phyloP scores from a whole-genome alignment of 2,797 vertebrate genomes.

The Acanthurus leucopareius region DNA sequence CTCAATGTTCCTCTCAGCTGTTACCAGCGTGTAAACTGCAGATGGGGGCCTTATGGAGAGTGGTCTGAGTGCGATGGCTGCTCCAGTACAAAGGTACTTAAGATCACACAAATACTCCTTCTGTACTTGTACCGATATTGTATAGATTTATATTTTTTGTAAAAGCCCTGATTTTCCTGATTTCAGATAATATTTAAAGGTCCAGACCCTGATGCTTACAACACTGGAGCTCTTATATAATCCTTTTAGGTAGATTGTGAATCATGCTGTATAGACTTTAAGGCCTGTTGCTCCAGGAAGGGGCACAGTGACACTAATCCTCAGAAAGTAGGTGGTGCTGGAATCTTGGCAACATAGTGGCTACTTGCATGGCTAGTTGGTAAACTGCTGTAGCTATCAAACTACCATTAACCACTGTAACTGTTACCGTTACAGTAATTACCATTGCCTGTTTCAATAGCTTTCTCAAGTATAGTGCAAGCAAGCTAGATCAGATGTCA shows the following conservation, averaged over 20 bases:
- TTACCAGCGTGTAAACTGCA: slow-evolving; percentile 85
- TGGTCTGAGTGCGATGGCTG: slow-evolving; percentile 96
- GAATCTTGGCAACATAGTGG: neutral
- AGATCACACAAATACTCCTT: neutral
- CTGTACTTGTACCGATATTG: neutral
- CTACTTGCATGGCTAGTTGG: neutral
- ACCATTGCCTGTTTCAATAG: neutral
- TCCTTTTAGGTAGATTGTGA: neutral
- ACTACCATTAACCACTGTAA: neutral
- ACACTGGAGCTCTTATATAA: neutral
- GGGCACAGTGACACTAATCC: neutral
- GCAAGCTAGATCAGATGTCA: neutral
- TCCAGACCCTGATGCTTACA: neutral
- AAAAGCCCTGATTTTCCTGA: no score
- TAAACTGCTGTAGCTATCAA: neutral
- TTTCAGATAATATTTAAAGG: neutral
- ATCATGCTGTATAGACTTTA: neutral
- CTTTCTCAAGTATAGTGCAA: neutral
- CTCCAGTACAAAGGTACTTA: slow-evolving; percentile 89
- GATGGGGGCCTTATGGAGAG: slow-evolving; percentile 87
- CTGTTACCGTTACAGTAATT: no score
- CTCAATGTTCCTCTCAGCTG: slow-evolving; percentile 62
- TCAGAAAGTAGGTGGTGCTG: neutral
- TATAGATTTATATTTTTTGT: neutral
- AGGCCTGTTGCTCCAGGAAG: neutral